These are phyloP conservation scores for Geococcyx californianus DNA, from an alignment of 2,113 vertebrate genomes.

Conservation along the genomic window DNA sequence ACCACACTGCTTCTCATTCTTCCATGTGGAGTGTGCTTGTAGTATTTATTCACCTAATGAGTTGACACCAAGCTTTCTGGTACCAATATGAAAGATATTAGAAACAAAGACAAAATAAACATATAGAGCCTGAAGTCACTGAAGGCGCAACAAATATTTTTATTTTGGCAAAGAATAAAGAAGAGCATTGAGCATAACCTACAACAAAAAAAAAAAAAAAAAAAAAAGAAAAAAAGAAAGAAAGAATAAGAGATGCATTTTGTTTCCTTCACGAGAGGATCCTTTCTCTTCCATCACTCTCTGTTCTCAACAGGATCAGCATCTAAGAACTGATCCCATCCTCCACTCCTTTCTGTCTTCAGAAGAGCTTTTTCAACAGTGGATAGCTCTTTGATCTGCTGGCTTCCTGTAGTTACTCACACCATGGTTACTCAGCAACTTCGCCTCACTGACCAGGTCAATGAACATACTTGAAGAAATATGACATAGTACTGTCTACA, in stretches of 20 bases:
- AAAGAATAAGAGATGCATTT: too few species aligned
- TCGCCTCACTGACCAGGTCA: slow-evolving; percentile 11
- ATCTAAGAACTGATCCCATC: background rate
- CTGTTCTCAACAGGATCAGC: background rate
- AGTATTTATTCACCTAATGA: background rate
- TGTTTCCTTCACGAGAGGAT: background rate
- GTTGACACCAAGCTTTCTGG: background rate
- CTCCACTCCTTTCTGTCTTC: background rate
- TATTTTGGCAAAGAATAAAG: background rate
- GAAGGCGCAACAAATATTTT: background rate
- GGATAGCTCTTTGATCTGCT: slow-evolving; percentile 23
- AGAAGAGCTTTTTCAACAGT: slow-evolving; percentile 1
- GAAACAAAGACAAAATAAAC: background rate
- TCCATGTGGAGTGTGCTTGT: background rate
- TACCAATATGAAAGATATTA: background rate
- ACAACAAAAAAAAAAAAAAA: background rate
- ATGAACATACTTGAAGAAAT: background rate
- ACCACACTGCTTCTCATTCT: background rate
- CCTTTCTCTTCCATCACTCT: background rate
- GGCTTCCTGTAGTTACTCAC: background rate
- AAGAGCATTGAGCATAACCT: background rate
- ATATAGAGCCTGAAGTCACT: background rate
- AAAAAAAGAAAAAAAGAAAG: too few species aligned
- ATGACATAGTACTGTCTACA: background rate
- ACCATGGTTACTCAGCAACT: background rate